Evolutionary conservation across 2,797 vertebrate species (phyloP).

Genomic region (Argya squamiceps): DNA sequence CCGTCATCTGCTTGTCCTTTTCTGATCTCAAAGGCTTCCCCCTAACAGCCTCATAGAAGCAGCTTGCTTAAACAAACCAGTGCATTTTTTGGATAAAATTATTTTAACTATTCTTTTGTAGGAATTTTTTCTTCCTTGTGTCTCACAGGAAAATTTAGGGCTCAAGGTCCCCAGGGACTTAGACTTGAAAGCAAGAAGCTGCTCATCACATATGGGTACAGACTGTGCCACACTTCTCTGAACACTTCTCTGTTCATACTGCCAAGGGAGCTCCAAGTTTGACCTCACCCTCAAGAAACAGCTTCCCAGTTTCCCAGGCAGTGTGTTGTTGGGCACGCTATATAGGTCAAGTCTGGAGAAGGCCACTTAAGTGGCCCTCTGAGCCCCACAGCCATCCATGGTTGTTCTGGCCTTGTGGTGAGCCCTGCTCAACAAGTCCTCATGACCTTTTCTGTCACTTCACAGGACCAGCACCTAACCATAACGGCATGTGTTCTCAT

Average conservation of each 20-base stretch:
- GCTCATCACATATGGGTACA: neutral
- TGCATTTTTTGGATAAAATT: rapidly evolving
- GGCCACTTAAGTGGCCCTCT: neutral
- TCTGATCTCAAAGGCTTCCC: neutral
- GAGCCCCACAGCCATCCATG: neutral
- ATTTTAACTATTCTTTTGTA: neutral
- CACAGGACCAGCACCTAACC: neutral
- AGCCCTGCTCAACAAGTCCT: neutral
- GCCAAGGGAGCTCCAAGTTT: neutral
- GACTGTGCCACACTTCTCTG: neutral
- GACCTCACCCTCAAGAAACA: neutral
- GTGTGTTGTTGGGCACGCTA: neutral
- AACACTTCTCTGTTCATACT: neutral
- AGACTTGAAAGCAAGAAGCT: neutral
- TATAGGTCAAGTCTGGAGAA: neutral
- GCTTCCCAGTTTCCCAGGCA: neutral
- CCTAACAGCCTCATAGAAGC: neutral
- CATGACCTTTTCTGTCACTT: neutral
- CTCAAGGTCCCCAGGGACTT: neutral
- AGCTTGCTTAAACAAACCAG: neutral
- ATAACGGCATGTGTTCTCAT: neutral
- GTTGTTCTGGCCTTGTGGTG: neutral
- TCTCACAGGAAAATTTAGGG: neutral
- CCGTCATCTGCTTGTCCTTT: neutral
- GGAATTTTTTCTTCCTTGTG: neutral